phyloP scores from a whole-genome alignment of 2,113 vertebrate species.

The Felis catus region DNA sequence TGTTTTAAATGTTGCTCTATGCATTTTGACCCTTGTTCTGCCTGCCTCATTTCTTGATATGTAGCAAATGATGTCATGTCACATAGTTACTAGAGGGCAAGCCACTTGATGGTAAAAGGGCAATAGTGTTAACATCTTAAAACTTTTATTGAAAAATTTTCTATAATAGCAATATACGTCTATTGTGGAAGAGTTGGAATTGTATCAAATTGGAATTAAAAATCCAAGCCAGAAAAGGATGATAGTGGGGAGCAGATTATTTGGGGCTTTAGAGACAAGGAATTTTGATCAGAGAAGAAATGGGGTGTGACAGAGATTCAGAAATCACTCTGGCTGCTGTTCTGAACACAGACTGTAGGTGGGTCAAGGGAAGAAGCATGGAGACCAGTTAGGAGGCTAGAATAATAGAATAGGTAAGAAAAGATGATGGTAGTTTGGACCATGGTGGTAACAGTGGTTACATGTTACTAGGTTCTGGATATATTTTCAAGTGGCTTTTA shows the following conservation, averaged over 20 bases:
- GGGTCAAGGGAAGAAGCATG: neutral
- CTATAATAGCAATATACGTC: neutral
- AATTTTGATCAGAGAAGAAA: neutral
- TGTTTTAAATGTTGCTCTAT: neutral
- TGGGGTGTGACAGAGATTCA: neutral
- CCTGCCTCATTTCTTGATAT: neutral
- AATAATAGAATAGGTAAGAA: neutral
- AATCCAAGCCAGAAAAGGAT: neutral
- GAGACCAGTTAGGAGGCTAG: neutral
- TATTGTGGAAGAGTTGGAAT: neutral
- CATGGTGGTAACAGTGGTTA: neutral
- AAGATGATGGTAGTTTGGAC: neutral
- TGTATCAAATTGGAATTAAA: neutral
- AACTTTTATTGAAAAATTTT: neutral
- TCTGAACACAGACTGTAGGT: neutral
- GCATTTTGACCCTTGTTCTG: neutral
- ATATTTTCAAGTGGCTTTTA: neutral
- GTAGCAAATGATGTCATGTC: neutral
- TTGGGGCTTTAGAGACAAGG: neutral
- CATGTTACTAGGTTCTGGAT: neutral
- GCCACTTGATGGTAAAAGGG: neutral
- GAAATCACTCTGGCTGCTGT: neutral
- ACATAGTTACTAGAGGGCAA: neutral
- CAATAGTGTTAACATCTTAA: neutral
- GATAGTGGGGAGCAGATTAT: neutral